These are phyloP conservation scores for Vespertilio murinus DNA, from an alignment of 2,797 vertebrate species.

Conservation along the genomic window DNA sequence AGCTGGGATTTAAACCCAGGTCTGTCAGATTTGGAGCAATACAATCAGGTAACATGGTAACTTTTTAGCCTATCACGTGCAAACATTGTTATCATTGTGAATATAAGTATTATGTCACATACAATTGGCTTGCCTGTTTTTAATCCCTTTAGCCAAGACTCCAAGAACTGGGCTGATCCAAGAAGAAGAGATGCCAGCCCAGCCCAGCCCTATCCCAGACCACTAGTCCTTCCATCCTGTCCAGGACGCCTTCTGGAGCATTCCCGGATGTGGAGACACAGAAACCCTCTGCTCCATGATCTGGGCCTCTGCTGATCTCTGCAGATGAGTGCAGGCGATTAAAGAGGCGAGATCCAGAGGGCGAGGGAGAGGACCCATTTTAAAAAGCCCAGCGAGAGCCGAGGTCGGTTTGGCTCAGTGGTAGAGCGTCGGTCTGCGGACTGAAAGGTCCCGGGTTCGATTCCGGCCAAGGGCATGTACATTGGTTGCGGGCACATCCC, in stretches of 20 bases:
- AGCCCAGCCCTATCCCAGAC: not conserved
- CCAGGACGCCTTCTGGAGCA: not conserved
- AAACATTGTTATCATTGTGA: conserved; percentile 19
- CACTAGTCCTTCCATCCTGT: not conserved
- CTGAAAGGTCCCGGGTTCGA: too few relatives aligned
- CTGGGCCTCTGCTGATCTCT: conserved; percentile 42
- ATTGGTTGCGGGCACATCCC: too few relatives aligned
- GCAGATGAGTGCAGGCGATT: not conserved
- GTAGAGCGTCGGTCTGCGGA: too few relatives aligned
- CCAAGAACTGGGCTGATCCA: not conserved
- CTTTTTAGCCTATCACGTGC: not conserved
- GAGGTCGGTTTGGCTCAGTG: too few relatives aligned
- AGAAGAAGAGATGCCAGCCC: not conserved
- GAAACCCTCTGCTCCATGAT: not conserved
- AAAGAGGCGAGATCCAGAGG: conserved; percentile 49
- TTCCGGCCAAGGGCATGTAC: too few relatives aligned
- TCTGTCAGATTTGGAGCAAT: not conserved
- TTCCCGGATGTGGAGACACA: not conserved
- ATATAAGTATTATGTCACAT: not conserved
- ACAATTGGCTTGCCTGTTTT: conserved; percentile 1
- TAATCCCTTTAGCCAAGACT: conserved; percentile 13
- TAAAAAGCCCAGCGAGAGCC: conserved; percentile 78
- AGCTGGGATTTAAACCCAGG: not conserved
- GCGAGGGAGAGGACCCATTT: conserved; percentile 67
- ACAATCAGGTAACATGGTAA: not conserved